Base-by-base conservation (phyloP, 2,113 vertebrate species). In the Boulengeromyrus knoepffleri region DNA sequence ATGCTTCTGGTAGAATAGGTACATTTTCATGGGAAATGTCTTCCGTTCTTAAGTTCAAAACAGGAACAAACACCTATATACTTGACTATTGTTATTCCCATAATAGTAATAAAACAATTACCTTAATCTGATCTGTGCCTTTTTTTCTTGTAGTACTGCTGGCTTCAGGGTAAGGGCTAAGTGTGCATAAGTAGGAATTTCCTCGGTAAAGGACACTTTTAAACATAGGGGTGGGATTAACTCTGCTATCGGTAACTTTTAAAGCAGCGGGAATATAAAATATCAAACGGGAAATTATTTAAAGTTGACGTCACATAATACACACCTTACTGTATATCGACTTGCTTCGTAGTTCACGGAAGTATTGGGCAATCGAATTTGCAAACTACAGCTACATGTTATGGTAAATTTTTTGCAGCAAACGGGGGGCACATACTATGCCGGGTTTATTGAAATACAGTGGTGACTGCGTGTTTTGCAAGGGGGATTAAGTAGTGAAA, bases 61-160 rank as follows among this genome's bases (percentile, higher is more conserved):
- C 92, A 92, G 93, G 92, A 93, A 89, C 91, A 92, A 92, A 92
- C 91, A 90, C 90, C 92, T 87, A 91, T 94, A 91, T 93, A 93
- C 89, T 91, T 93, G 93, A 93, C 90, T 94, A 92, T 92, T 94
- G 95, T 93, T 89, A 93, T 91, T 92, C 89, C 94, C 89, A 94
- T 95, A 95, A 95, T 62, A 56, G 56, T 66, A 88, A 88, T 85
- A 89, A 89, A 89, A 56, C 36, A 77, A 45, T 88, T 84, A 88
- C 58, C 87, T 90, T 58, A 62, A 89, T 50, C 24, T 85, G 10
- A 88, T 17, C 10, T 66, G 31, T 85, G 85, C 19, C 31, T 12
- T n/a, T 47, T 7, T 85, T 85, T 47, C 7, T 84, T 21, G 24
- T 21, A 36, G 36, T 84, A 3, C 21, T 45, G 21, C 3, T 10